Evolutionary conservation across 2,888 invertebrate species (phyloP).

Genomic region (Gasteruption jaculator): DNA sequence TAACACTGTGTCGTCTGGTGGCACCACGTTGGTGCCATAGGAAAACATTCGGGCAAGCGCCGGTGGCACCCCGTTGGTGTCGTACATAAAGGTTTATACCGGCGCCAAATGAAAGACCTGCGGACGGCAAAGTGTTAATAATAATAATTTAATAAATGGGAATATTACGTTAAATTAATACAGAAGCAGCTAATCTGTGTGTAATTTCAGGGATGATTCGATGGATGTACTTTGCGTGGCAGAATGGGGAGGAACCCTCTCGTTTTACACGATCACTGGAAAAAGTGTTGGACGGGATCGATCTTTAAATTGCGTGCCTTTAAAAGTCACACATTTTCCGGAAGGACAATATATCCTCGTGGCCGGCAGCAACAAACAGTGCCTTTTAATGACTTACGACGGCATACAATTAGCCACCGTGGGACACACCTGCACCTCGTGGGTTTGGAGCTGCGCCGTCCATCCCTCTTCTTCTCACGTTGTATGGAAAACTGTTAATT

Average conservation of each 20-base stretch:
- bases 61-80: too few species aligned
- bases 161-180: too few species aligned
- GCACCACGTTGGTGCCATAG: too few species aligned
- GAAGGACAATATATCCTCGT: constrained; percentile 79
- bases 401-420: constrained; percentile 74
- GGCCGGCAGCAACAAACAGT: constrained; percentile 73
- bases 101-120: too few species aligned
- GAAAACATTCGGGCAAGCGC: too few species aligned
- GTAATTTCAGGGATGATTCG: constrained; percentile 51
- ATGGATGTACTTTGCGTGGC: constrained; percentile 76
- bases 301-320: constrained; percentile 72
- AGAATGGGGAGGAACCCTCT: constrained; percentile 89
- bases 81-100: too few species aligned
- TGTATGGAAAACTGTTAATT: too few species aligned
- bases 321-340: constrained; percentile 70
- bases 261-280: constrained; percentile 85
- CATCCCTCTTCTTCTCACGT: constrained; percentile 72
- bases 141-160: too few species aligned
- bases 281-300: constrained; percentile 75
- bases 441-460: constrained; percentile 84
- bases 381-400: constrained; percentile 75
- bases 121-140: too few species aligned
- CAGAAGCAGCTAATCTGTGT: too few species aligned
- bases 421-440: constrained; percentile 71
- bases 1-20: too few species aligned